Evolutionary conservation across 2,797 vertebrate genomes (phyloP).

Genomic region (Clamator glandarius): DNA sequence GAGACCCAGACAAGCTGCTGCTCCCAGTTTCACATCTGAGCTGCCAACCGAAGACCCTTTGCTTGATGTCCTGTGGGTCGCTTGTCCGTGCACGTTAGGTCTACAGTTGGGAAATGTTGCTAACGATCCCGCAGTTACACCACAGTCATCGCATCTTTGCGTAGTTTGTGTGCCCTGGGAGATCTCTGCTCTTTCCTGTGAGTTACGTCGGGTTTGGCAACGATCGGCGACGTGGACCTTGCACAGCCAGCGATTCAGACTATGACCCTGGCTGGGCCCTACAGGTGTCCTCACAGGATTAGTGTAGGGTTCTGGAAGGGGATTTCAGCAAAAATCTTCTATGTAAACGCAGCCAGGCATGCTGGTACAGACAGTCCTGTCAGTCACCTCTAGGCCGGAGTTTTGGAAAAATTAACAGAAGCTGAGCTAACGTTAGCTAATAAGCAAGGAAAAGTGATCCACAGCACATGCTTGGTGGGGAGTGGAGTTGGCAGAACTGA

Average conservation of each 20-base stretch:
- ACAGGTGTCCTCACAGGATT: not conserved
- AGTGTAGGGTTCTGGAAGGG: not conserved
- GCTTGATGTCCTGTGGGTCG: not conserved
- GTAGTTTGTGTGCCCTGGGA: not conserved
- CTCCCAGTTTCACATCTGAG: not conserved
- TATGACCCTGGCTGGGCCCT: not conserved
- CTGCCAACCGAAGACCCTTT: not conserved
- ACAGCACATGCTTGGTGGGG: rapidly evolving
- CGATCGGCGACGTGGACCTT: rapidly evolving
- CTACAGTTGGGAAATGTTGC: not conserved
- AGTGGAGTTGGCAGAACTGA: not conserved
- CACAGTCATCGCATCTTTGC: not conserved
- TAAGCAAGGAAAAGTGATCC: not conserved
- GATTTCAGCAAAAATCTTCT: not conserved
- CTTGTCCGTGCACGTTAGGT: rapidly evolving
- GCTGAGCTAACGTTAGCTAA: not conserved
- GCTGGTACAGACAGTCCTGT: rapidly evolving
- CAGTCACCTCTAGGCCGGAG: rapidly evolving
- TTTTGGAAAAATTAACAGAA: not conserved
- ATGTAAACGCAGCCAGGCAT: rapidly evolving
- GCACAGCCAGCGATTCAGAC: rapidly evolving
- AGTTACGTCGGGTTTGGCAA: not conserved
- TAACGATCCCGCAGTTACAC: rapidly evolving
- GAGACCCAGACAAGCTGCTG: not conserved
- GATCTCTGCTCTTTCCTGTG: not conserved